These are phyloP conservation scores for Masnerella sp. DNA, from an alignment of 2,888 invertebrate genomes.

Conservation along the genomic window DNA sequence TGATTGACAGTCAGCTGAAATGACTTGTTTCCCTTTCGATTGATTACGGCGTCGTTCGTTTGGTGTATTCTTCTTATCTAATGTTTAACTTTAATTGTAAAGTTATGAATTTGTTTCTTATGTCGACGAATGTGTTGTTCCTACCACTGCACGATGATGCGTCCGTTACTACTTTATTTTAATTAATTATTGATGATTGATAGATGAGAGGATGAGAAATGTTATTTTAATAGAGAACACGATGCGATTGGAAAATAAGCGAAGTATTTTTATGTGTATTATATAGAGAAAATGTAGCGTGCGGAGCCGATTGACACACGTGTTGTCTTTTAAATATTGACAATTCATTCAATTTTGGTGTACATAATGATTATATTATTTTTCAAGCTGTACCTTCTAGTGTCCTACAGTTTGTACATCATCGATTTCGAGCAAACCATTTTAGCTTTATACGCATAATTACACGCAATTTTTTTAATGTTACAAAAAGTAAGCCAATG, in stretches of 20 bases:
- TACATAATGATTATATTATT: constrained; percentile 58
- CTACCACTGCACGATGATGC: constrained; percentile 53
- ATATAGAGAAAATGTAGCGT: constrained; percentile 34
- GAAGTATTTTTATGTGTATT: constrained; percentile 59
- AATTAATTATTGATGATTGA: constrained; percentile 27
- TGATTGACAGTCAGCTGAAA: constrained; percentile 52
- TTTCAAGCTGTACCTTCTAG: constrained; percentile 59
- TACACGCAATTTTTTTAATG: constrained; percentile 61
- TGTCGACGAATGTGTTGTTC: constrained; percentile 49
- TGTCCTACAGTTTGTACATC: constrained; percentile 61
- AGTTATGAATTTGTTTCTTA: not conserved
- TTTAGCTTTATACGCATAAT: constrained; percentile 62
- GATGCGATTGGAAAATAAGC: constrained; percentile 34
- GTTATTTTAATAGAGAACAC: constrained; percentile 42
- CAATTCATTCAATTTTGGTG: constrained; percentile 52
- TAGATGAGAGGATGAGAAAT: constrained; percentile 32
- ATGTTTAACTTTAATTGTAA: not conserved
- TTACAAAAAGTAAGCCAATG: constrained; percentile 57
- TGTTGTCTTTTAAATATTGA: constrained; percentile 47
- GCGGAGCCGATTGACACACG: constrained; percentile 48
- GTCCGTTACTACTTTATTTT: constrained; percentile 17
- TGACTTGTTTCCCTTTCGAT: constrained; percentile 19
- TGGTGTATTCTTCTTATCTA: constrained; percentile 3
- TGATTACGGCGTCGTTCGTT: constrained; percentile 9
- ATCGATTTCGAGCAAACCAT: constrained; percentile 56